Percentiles rank a stretch among this genome's conserved stretches.
phyloP scores from a whole-genome alignment of 2,888 invertebrate species.

The Scaptodrosophila latifasciaeformis region DNA sequence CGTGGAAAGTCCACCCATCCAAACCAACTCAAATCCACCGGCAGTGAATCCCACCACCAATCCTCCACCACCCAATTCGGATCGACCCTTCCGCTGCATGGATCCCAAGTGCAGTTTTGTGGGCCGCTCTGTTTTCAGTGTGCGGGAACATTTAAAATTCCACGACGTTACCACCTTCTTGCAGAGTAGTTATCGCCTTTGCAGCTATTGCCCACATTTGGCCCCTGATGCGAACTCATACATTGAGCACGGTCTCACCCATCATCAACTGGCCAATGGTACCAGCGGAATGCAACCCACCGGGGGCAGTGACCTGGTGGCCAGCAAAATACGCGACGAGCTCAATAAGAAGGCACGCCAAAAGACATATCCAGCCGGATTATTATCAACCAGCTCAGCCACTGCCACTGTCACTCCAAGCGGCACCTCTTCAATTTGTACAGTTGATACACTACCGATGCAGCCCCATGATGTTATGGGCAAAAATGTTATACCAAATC shows the following conservation, averaged over 20 bases:
- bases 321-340: conserved; percentile 53
- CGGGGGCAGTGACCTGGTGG: conserved; percentile 12
- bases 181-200: conserved; percentile 53
- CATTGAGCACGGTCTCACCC: conserved; percentile 51
- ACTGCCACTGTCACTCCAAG: background rate
- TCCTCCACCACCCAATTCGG: background rate
- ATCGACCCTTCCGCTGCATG: conserved; percentile 61
- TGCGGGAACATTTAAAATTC: conserved; percentile 64
- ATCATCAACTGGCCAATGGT: conserved; percentile 37
- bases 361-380: background rate
- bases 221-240: conserved; percentile 55
- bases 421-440: background rate
- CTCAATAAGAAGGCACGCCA: conserved; percentile 19
- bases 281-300: conserved; percentile 23
- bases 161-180: conserved; percentile 53
- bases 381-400: conserved; percentile 27
- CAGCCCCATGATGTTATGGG: conserved; percentile 1
- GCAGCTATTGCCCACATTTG: conserved; percentile 52
- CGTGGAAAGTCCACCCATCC: background rate
- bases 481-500: background rate
- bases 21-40: background rate
- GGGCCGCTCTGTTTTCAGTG: conserved; percentile 52
- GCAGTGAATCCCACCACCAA: background rate
- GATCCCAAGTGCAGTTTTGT: conserved; percentile 55
- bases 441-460: too few relatives aligned